Base-by-base conservation (phyloP, 2,888 invertebrate genomes). In the Plebejus argus region DNA sequence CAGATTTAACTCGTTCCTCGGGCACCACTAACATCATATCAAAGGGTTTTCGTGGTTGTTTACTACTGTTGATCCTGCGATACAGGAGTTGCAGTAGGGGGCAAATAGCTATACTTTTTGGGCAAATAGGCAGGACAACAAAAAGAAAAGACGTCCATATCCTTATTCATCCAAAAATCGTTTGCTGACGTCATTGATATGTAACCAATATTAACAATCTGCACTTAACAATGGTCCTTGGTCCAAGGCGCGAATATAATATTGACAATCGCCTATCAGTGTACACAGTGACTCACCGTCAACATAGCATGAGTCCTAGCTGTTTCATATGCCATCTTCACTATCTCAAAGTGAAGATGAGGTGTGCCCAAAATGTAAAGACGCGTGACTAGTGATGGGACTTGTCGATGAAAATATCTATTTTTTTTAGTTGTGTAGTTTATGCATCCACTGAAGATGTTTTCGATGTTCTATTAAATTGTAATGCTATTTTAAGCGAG, bases 221-320 rank as follows among this genome's bases (percentile, higher is more conserved):
- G 58, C 20, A 58, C 58, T 23, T 66, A 28, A 58, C 58, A 20
- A 20, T 58, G 3, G 66, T 66, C 66, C 66, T 66, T 28, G 7
- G 7, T 15, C 12, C 53, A 6, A 53, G 18, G 53, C 53, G 53
- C 53, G 1, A 53, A 18, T 23, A 12, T 61, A 61, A 66, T 28
- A 33, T 66, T 28, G 28, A 66, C 66, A 12, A 18, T 66, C 6
- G 66, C 66, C 66, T 66, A 66, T 66, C 66, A 6, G 15, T 12
- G 23, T 61, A 61, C 66, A 33, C 5, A 6, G 3, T 66, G 66
- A 66, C 6, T 66, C 66, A 66, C 28, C 28, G 28, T 66, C 66
- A 33, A 66, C 66, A 66, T 66, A 66, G 15, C 33, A 66, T 28
- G 28, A 66, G 66, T 61, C 61, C 66, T 66, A 28, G 61, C 12